These are phyloP conservation scores for Ylistrum balloti DNA, from an alignment of 1,140 invertebrate genomes.

Conservation along the genomic window DNA sequence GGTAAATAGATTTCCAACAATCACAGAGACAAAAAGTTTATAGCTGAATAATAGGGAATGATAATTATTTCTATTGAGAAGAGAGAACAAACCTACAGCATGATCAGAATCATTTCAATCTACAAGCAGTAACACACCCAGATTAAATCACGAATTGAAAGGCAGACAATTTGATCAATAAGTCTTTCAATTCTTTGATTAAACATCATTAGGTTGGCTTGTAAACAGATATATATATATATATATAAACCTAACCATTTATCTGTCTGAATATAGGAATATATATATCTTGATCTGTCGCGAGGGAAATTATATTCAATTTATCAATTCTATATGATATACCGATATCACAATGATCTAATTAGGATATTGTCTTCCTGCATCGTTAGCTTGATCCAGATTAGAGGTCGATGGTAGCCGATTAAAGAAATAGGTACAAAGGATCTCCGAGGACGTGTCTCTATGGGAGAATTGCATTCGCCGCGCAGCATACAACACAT, in stretches of 20 bases:
- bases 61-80: background rate
- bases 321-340: slow-evolving; percentile 30
- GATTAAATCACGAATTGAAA: background rate
- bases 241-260: background rate
- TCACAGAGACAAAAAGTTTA: too few species aligned
- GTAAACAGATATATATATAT: slow-evolving; percentile 10
- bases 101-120: background rate
- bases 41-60: background rate
- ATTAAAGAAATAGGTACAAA: background rate
- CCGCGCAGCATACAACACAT: background rate
- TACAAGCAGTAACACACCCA: background rate
- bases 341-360: slow-evolving; percentile 20
- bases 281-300: slow-evolving; percentile 22
- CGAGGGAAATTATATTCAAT: slow-evolving; percentile 39
- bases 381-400: background rate
- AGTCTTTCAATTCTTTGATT: slow-evolving; percentile 28
- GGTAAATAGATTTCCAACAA: too few species aligned
- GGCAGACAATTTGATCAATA: slow-evolving; percentile 17
- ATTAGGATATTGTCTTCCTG: slow-evolving; percentile 30
- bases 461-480: background rate
- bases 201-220: slow-evolving; percentile 1
- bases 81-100: background rate
- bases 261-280: slow-evolving; percentile 13
- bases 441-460: background rate
- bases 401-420: background rate